phyloP scores from a whole-genome alignment of 1,140 invertebrate species.

The Druon quercuslanigerum region DNA sequence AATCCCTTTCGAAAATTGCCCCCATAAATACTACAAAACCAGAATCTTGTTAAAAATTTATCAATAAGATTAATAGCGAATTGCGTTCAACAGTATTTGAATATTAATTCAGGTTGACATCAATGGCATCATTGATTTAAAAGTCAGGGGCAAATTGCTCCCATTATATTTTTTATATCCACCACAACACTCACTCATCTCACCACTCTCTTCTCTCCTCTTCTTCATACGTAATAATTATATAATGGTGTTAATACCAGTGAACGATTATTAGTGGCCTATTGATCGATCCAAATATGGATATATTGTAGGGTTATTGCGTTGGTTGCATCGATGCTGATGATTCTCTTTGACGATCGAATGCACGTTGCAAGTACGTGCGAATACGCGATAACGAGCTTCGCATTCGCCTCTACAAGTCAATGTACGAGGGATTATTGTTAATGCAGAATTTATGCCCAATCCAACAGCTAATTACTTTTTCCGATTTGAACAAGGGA shows the following conservation, averaged over 20 bases:
- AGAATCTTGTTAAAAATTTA: no score
- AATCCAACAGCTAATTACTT: background rate
- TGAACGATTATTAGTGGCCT: conserved; percentile 24
- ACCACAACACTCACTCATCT: conserved; percentile 1
- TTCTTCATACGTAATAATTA: background rate
- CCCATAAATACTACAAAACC: no score
- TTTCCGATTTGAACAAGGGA: background rate
- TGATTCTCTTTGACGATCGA: conserved; percentile 23
- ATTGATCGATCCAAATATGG: conserved; percentile 25
- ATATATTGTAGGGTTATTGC: conserved; percentile 25
- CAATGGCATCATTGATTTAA: background rate
- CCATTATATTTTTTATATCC: background rate
- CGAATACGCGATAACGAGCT: conserved; percentile 23
- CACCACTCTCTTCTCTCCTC: background rate
- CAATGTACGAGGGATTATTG: conserved; percentile 24
- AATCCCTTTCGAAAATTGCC: no score
- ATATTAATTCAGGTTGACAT: background rate
- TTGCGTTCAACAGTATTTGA: no score
- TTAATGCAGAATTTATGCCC: conserved; percentile 6
- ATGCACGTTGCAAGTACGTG: conserved; percentile 7
- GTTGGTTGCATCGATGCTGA: conserved; percentile 23
- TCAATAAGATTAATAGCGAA: no score
- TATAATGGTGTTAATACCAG: conserved; percentile 13
- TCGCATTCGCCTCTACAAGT: background rate
- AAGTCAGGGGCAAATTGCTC: background rate